Percentiles rank a stretch among this genome's conserved stretches.
Conservation (phyloP, 2,797 vertebrate genomes). For the Leucoraja ocellata region DNA sequence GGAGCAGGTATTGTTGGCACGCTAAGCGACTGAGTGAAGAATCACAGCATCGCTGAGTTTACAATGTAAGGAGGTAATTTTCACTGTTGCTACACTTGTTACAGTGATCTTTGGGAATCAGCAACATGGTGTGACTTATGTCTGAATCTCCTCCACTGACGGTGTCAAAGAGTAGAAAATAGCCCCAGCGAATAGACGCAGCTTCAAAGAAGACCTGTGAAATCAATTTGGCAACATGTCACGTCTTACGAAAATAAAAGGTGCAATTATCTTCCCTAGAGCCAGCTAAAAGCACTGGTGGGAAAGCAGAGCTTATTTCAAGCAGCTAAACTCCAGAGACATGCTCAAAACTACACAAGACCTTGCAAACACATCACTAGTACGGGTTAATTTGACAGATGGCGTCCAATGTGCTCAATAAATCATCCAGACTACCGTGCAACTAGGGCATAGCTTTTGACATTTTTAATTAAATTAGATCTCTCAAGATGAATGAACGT, state of each 20-base stretch:
- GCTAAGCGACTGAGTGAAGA: not conserved
- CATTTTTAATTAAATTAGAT: conserved; percentile 63
- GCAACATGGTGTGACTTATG: not conserved
- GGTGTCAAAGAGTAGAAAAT: not conserved
- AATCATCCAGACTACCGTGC: conserved; percentile 56
- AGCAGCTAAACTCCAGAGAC: conserved; percentile 48
- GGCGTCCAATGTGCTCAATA: conserved; percentile 54
- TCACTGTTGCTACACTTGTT: not conserved
- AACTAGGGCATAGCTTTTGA: conserved; percentile 55
- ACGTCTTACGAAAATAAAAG: not conserved
- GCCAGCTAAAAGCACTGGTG: not conserved
- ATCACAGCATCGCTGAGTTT: not conserved
- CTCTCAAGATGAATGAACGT: conserved; percentile 55
- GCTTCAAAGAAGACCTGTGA: not conserved
- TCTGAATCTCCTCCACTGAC: not conserved
- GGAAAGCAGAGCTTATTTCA: conserved; percentile 9
- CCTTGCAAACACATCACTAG: conserved; percentile 36
- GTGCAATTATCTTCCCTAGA: conserved; percentile 11
- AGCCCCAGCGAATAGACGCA: not conserved
- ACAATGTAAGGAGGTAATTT: not conserved
- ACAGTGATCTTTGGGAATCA: not conserved
- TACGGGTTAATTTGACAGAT: conserved; percentile 64
- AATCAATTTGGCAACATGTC: conserved; percentile 16
- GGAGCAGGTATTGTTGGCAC: not conserved
- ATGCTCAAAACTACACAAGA: conserved; percentile 48